Conservation (phyloP, 2,888 invertebrate species). For the Drosophila imparisetae region DNA sequence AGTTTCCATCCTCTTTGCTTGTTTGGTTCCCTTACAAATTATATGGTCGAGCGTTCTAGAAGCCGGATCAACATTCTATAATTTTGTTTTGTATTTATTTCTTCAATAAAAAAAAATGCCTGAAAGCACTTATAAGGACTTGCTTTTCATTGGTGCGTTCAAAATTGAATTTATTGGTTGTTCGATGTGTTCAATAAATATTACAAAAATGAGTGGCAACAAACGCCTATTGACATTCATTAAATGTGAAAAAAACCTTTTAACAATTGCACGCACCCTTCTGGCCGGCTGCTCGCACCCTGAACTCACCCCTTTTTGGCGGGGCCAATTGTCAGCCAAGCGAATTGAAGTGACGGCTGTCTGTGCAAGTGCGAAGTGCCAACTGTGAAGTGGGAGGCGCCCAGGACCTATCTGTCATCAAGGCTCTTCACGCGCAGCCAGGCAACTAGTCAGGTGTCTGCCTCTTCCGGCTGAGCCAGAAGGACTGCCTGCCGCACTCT, state of each 20-base stretch:
- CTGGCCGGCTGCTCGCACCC: neutral
- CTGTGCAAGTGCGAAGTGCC: conserved; percentile 27
- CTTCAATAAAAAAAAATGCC: neutral
- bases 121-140: neutral
- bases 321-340: conserved; percentile 18
- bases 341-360: conserved; percentile 57
- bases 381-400: neutral
- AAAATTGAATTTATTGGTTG: conserved; percentile 47
- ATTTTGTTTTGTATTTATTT: neutral
- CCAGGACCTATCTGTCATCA: conserved; percentile 4
- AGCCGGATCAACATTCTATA: neutral
- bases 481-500: neutral
- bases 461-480: conserved; percentile 13
- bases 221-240: conserved; percentile 46
- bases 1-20: neutral
- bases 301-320: too few species aligned
- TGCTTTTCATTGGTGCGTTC: conserved; percentile 2
- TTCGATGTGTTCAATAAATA: conserved; percentile 39
- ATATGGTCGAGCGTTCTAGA: neutral
- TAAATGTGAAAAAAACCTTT: conserved; percentile 55
- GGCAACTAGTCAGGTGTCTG: conserved; percentile 37
- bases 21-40: neutral
- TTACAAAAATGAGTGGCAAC: conserved; percentile 5
- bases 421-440: conserved; percentile 8
- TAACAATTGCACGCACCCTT: conserved; percentile 27